Evolutionary conservation across 2,113 vertebrate species (phyloP), one percentile per base, ranked within the genome.

Genomic region (Pomatostomus ruficeps): DNA sequence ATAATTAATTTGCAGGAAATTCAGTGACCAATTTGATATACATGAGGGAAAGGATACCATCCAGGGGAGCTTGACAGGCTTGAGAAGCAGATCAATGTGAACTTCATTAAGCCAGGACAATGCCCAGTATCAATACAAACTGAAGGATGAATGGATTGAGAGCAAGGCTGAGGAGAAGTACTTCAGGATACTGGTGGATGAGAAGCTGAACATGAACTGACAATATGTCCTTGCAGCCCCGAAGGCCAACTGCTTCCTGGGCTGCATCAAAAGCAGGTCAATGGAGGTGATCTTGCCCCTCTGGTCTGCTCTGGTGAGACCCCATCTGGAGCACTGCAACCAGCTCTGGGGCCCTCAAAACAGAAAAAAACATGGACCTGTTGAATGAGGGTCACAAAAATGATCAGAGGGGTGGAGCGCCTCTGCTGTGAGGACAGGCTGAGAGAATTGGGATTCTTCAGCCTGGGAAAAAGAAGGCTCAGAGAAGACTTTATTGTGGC

Each of bases 181-280:
- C 20, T 24, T 25, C 1, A 4, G 52, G 19, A 14, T n/a, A 17
- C 23, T 1, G 2, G 29, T 45, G 38, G 33, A 14, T 5, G 16
- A 52, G 68, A 51, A 52, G 51, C 43, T 65, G 49, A 14, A 33
- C 12, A 19, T 42, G 49, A 63, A 9, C 21, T 29, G 26, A 5
- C 14, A 18, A 7, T 2, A 2, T 31, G 26, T 3, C 14, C 14
- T 46, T 10, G 10, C 33, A 77, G 36, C 29, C 36, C 66, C 33
- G 11, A 14, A 31, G 8, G 21, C 24, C 51, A 15, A 0, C 5
- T 11, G 2, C 68, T n/a, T 46, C 25, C 20, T 62, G 36, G 19
- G 35, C 76, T 40, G 33, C 28, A 40, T 45, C 12, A 28, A 45
- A 49, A 55, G 13, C 45, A 54, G 62, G 24, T 35, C 0, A 0